These are phyloP conservation scores for Cyprinodon tularosa DNA, from an alignment of 2,113 vertebrate species.

Conservation along the genomic window DNA sequence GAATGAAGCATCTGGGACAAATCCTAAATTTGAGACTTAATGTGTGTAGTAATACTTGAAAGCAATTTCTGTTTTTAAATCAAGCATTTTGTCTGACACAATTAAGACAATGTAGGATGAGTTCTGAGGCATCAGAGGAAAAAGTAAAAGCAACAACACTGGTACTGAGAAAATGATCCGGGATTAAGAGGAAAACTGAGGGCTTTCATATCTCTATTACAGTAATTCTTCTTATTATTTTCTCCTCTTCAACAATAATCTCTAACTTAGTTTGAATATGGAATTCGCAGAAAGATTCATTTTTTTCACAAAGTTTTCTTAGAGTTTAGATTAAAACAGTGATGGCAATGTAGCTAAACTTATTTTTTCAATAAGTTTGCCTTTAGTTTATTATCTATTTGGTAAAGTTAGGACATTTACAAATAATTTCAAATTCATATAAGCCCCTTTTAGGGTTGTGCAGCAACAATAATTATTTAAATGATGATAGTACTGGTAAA, in stretches of 20 bases:
- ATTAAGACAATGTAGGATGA: constrained; percentile 51
- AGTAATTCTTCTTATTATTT: too few species aligned
- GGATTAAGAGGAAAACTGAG: background rate
- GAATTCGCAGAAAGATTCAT: too few species aligned
- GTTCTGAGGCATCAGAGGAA: constrained; percentile 20
- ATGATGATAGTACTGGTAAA: too few species aligned
- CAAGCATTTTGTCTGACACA: constrained; percentile 51
- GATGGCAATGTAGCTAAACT: background rate
- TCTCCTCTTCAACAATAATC: too few species aligned
- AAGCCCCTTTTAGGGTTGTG: too few species aligned
- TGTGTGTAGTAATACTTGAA: constrained; percentile 42
- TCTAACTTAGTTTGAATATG: too few species aligned
- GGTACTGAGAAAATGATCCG: constrained; percentile 27
- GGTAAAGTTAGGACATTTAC: too few species aligned
- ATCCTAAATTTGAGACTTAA: constrained; percentile 44
- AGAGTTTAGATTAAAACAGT: too few species aligned
- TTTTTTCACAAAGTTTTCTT: too few species aligned
- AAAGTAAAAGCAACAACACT: constrained; percentile 20
- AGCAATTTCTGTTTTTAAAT: constrained; percentile 45
- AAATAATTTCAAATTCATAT: too few species aligned
- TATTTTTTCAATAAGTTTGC: background rate
- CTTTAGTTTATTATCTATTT: too few species aligned
- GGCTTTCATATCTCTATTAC: background rate
- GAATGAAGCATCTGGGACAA: constrained; percentile 40
- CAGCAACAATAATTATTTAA: too few species aligned